Base-by-base conservation (phyloP, 2,888 invertebrate genomes). In the Volucella inanis region DNA sequence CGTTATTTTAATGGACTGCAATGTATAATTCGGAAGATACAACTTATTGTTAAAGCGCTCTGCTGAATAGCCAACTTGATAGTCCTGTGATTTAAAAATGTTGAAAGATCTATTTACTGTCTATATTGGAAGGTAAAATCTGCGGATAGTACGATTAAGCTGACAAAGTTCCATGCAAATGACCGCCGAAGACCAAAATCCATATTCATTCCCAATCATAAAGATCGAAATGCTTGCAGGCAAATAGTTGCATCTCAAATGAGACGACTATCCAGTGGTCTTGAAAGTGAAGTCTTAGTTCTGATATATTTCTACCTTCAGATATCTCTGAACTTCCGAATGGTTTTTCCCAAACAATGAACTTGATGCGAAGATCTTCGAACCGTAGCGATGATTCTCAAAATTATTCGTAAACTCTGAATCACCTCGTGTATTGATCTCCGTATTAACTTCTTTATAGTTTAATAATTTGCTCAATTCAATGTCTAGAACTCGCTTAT, bases 101-200 rank as follows among this genome's bases (percentile, higher is more conserved):
- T 50, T 6, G 39, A 39, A 10, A 50, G 39, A 47, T 87, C 82
- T 11, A 85, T 45, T 8, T 83, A 39, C 38, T 22, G 43, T n/a
- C 68, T 59, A 15, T 68, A 75, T n/a, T 71, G 38, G 9, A 50
- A 22, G 22, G 87, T 70, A 61, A 87, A 87, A 62, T 88, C 87
- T 6, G 83, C 87, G 1, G 87, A 83, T 12, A 88, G 57, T 71
- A n/a, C n/a, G n/a, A n/a, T n/a, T n/a, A n/a, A n/a, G n/a, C n/a
- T n/a, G 14, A 88, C 76, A 41, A 88, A 88, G 3, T 80, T 71
- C 88, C 88, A 87, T 11, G 55, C 75, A 22, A 88, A 87, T 38
- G 82, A 72, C 8, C 72, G 82, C 11, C 84, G 74, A 0, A 88
- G 65, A 3, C 88, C 87, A 11, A 88, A 61, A 15, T 87, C 82